phyloP scores from a whole-genome alignment of 2,113 vertebrate species.

The Rhineura floridana region DNA sequence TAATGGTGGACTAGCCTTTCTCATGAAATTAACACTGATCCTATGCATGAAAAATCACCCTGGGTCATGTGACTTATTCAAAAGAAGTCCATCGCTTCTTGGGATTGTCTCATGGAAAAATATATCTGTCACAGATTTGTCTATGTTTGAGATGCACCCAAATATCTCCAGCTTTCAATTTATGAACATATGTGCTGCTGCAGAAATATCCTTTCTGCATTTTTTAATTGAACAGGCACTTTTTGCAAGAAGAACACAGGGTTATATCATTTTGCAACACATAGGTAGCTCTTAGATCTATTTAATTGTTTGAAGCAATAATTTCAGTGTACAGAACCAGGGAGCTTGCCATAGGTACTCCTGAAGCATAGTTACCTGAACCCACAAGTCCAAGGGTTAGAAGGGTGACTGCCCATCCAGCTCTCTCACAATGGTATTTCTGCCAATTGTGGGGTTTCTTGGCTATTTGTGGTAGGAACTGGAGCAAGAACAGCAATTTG shows the following conservation, averaged over 20 bases:
- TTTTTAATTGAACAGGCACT: too few species aligned
- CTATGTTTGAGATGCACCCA: background rate
- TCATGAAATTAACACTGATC: background rate
- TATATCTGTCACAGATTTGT: background rate
- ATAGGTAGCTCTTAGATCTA: background rate
- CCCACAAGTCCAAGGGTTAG: background rate
- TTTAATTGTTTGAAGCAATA: background rate
- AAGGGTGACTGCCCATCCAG: background rate
- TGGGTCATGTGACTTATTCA: background rate
- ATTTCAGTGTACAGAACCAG: background rate
- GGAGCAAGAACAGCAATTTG: slow-evolving; percentile 9
- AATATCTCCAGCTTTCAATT: background rate
- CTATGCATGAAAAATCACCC: background rate
- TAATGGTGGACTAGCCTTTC: background rate
- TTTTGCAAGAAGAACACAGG: background rate
- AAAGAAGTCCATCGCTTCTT: background rate
- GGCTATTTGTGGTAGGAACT: slow-evolving; percentile 19
- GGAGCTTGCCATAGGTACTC: background rate
- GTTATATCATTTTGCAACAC: background rate
- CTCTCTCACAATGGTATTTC: slow-evolving; percentile 15
- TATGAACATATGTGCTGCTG: background rate
- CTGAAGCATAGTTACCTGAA: background rate
- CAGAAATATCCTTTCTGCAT: background rate
- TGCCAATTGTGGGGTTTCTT: background rate
- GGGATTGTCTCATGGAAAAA: background rate